Evolutionary conservation across 2,797 vertebrate species (phyloP).

Genomic region (Allobates femoralis): DNA sequence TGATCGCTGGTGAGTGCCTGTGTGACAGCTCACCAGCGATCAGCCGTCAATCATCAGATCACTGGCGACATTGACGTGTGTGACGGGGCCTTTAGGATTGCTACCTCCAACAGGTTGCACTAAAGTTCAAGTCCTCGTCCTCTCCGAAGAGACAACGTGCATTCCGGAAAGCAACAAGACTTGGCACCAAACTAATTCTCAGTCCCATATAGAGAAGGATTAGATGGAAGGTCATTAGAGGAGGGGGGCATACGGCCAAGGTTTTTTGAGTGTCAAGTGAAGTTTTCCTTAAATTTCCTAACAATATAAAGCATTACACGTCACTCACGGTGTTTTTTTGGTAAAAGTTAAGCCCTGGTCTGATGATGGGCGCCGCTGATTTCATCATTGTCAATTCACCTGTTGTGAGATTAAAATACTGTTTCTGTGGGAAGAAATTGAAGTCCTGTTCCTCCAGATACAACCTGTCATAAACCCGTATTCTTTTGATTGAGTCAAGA

Average conservation of each 20-base stretch:
- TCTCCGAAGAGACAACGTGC: too few species aligned
- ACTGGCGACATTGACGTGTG: too few species aligned
- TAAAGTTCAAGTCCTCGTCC: too few species aligned
- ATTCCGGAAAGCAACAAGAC: neutral
- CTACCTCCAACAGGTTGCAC: too few species aligned
- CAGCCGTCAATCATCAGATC: too few species aligned
- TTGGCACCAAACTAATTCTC: neutral
- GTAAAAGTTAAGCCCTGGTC: slow-evolving; percentile 53
- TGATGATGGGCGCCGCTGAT: slow-evolving; percentile 42
- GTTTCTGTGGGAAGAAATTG: slow-evolving; percentile 57
- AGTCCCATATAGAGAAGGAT: neutral
- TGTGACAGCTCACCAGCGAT: too few species aligned
- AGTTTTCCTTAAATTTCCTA: neutral
- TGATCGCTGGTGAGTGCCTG: too few species aligned
- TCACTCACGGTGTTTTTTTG: slow-evolving; percentile 26
- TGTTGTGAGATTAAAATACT: slow-evolving; percentile 36
- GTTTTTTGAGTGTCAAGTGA: neutral
- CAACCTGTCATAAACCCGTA: slow-evolving; percentile 62
- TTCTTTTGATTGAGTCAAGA: slow-evolving; percentile 64
- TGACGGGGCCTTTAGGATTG: too few species aligned
- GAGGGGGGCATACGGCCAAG: neutral
- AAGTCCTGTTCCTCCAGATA: slow-evolving; percentile 59
- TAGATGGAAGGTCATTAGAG: neutral
- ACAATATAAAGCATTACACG: neutral
- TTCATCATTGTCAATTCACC: slow-evolving; percentile 53